phyloP scores from a whole-genome alignment of 2,888 invertebrate genomes.

The Exocentrus adspersus region DNA sequence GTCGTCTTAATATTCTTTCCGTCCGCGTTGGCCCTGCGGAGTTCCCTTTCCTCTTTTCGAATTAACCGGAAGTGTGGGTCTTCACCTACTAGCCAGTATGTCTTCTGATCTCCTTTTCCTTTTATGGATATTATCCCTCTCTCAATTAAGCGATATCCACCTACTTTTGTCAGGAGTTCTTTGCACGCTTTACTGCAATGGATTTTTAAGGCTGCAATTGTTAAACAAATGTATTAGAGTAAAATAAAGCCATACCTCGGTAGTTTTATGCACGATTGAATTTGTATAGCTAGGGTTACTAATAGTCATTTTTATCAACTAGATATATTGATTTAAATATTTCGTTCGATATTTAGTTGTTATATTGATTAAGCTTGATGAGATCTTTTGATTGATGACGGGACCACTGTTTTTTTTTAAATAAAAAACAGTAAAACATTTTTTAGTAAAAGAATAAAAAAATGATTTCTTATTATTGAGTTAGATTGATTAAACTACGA shows the following conservation, averaged over 20 bases:
- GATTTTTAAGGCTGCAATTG: slow-evolving; percentile 76
- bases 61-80: slow-evolving; percentile 70
- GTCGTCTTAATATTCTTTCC: slow-evolving; percentile 50
- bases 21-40: slow-evolving; percentile 63
- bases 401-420: too few relatives aligned
- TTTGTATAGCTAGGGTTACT: too few relatives aligned
- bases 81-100: slow-evolving; percentile 86
- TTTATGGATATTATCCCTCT: slow-evolving; percentile 84
- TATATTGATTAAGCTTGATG: too few relatives aligned
- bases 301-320: too few relatives aligned
- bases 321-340: too few relatives aligned
- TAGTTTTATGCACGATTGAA: too few relatives aligned
- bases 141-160: slow-evolving; percentile 80
- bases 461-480: too few relatives aligned
- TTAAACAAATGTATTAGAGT: neutral
- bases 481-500: too few relatives aligned
- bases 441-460: too few relatives aligned
- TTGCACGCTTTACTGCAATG: slow-evolving; percentile 84
- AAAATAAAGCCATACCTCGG: slow-evolving; percentile 9
- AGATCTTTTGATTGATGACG: too few relatives aligned
- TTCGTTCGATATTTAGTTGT: too few relatives aligned
- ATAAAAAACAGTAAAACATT: too few relatives aligned
- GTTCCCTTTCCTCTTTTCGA: slow-evolving; percentile 67
- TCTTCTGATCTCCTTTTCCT: slow-evolving; percentile 84
- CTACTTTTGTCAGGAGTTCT: slow-evolving; percentile 73